These are phyloP conservation scores for Lomographa bimaculata DNA, from an alignment of 2,888 invertebrate genomes.

Conservation along the genomic window DNA sequence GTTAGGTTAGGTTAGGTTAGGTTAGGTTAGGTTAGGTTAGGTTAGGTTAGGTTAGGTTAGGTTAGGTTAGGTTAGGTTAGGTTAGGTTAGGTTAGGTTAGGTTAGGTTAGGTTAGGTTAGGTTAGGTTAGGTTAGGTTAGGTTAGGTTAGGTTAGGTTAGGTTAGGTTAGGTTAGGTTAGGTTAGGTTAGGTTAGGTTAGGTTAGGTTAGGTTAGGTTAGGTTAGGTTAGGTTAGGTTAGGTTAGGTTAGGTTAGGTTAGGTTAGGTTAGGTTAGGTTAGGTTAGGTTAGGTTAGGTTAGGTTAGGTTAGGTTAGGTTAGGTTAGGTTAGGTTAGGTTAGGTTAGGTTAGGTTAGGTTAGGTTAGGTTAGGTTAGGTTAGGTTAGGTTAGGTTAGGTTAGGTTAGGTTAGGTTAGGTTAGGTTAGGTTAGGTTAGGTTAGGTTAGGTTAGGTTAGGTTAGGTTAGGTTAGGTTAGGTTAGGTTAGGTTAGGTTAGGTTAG, in stretches of 20 bases:
- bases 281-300: constrained; percentile 1
- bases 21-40: constrained; percentile 1
- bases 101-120: constrained; percentile 1
- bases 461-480: constrained; percentile 1
- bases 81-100: constrained; percentile 1
- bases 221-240: constrained; percentile 1
- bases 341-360: constrained; percentile 1
- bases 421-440: constrained; percentile 1
- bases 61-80: constrained; percentile 1
- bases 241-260: constrained; percentile 1
- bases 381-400: constrained; percentile 1
- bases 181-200: constrained; percentile 1
- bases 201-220: constrained; percentile 1
- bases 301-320: constrained; percentile 1
- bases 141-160: constrained; percentile 1
- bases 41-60: constrained; percentile 1
- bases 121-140: constrained; percentile 1
- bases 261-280: constrained; percentile 1
- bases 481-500: constrained; percentile 1
- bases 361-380: constrained; percentile 1
- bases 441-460: constrained; percentile 1
- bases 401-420: constrained; percentile 1
- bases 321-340: constrained; percentile 1
- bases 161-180: constrained; percentile 1
- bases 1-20: constrained; percentile 1